phyloP scores from a whole-genome alignment of 1,140 invertebrate genomes.

The Drosophila erecta region DNA sequence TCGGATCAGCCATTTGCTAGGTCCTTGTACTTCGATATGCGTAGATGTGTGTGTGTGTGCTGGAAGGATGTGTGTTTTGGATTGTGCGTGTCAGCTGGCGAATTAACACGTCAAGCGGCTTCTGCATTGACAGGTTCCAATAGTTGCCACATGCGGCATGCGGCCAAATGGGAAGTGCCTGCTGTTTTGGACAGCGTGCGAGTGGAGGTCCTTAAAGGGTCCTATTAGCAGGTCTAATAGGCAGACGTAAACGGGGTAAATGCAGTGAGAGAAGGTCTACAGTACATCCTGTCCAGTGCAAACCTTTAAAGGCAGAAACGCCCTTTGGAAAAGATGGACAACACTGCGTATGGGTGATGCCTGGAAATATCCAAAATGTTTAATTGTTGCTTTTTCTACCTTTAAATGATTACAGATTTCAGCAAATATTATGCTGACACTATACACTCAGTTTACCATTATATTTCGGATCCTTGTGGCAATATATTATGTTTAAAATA shows the following conservation, averaged over 20 bases:
- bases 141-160: slow-evolving; percentile 43
- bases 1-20: slow-evolving; percentile 28
- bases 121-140: slow-evolving; percentile 55
- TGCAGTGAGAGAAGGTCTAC: no score
- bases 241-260: not conserved
- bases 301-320: not conserved
- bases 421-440: no score
- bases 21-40: not conserved
- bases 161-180: slow-evolving; percentile 32
- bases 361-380: not conserved
- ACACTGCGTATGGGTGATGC: slow-evolving; percentile 1
- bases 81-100: slow-evolving; percentile 42
- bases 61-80: slow-evolving; percentile 6
- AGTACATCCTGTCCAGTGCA: not conserved
- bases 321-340: no score
- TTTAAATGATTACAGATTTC: no score
- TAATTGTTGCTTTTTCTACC: no score
- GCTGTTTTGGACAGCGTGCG: slow-evolving; percentile 41
- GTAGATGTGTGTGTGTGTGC: slow-evolving; percentile 10
- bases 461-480: no score
- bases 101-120: slow-evolving; percentile 61
- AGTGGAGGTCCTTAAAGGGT: slow-evolving; percentile 16
- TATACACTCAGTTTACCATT: no score
- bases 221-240: not conserved
- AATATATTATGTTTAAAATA: no score